Conservation (phyloP, 2,113 vertebrate species). For the Triplophysa tibetana region DNA sequence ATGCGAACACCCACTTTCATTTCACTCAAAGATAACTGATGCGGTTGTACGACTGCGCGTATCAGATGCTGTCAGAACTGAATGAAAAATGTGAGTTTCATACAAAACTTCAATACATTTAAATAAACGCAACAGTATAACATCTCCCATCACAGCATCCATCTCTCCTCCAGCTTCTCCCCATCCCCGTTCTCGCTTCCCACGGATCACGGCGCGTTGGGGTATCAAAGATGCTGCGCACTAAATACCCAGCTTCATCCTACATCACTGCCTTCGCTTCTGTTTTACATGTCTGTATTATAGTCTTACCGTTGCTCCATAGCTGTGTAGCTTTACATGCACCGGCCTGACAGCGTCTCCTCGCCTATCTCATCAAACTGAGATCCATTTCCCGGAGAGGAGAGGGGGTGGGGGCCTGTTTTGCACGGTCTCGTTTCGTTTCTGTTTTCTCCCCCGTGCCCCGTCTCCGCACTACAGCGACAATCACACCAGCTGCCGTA, state of each 20-base stretch:
- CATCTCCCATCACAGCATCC: conserved; percentile 17
- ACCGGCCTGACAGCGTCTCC: not conserved
- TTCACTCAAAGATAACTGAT: conserved; percentile 17
- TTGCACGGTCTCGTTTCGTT: conserved; percentile 5
- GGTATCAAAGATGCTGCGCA: conserved; percentile 42
- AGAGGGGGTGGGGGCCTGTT: conserved; percentile 44
- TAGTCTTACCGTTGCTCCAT: conserved; percentile 47
- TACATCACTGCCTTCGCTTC: not conserved
- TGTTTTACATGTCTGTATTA: conserved; percentile 12
- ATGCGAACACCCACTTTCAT: conserved; percentile 15
- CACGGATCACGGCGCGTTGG: conserved; percentile 46
- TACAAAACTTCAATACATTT: not conserved
- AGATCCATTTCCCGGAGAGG: conserved; percentile 43
- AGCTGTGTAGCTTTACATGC: conserved; percentile 25
- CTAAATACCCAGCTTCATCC: not conserved
- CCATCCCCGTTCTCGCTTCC: conserved; percentile 38
- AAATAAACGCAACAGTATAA: conserved; percentile 6
- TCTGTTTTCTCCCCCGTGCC: conserved; percentile 1
- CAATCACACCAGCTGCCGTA: conserved; percentile 47
- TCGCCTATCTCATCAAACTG: conserved; percentile 18
- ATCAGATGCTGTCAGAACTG: not conserved
- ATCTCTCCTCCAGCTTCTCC: conserved; percentile 32
- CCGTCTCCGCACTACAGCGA: conserved; percentile 38
- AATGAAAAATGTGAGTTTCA: not conserved
- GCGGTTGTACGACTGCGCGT: not conserved